Evolutionary conservation across 2,113 vertebrate genomes (phyloP).

Genomic region (Salvelinus fontinalis): DNA sequence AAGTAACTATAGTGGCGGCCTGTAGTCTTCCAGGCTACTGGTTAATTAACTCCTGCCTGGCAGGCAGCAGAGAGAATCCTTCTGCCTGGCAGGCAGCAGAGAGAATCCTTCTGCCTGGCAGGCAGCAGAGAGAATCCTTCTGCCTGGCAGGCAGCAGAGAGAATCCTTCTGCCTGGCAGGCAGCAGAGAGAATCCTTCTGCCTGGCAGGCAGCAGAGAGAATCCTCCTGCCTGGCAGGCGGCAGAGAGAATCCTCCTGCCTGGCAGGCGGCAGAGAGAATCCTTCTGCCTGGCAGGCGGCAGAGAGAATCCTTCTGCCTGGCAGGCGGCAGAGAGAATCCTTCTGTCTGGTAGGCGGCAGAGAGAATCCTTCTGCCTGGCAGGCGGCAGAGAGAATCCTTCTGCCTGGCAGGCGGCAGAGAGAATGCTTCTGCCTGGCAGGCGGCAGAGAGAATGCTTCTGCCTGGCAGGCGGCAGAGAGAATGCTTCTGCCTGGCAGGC

Average conservation of each 20-base stretch:
- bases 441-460: too few relatives aligned
- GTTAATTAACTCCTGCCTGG: slow-evolving; percentile 70
- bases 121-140: not conserved
- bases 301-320: slow-evolving; percentile 23
- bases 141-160: slow-evolving; percentile 51
- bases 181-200: slow-evolving; percentile 54
- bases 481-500: not conserved
- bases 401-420: slow-evolving; percentile 53
- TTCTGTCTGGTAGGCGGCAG: too few relatives aligned
- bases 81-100: too few relatives aligned
- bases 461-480: slow-evolving; percentile 47
- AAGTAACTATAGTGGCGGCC: not conserved
- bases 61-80: slow-evolving; percentile 46
- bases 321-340: too few relatives aligned
- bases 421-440: slow-evolving; percentile 38
- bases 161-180: slow-evolving; percentile 42
- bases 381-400: slow-evolving; percentile 45
- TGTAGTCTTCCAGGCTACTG: slow-evolving; percentile 54
- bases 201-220: slow-evolving; percentile 46
- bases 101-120: too few relatives aligned
- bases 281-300: slow-evolving; percentile 54
- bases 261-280: too few relatives aligned
- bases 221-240: too few relatives aligned
- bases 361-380: slow-evolving; percentile 30
- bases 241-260: too few relatives aligned